These are phyloP conservation scores for Zaprionus davidi DNA, from an alignment of 1,140 invertebrate genomes.

Conservation along the genomic window DNA sequence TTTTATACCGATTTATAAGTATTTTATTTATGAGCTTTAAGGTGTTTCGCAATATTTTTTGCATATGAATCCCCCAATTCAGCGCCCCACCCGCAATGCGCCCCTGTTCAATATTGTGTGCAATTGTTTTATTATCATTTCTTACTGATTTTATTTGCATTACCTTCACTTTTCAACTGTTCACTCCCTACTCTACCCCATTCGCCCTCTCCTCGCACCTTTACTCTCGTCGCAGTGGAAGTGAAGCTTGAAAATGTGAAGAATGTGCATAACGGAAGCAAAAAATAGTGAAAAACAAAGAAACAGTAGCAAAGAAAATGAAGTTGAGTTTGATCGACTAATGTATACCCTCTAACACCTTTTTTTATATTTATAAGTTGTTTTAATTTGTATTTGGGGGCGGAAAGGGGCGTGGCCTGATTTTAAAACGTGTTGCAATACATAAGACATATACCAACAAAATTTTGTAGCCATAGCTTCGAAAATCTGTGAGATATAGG, in stretches of 20 bases:
- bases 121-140: background rate
- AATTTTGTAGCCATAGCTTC: no score
- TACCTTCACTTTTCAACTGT: slow-evolving; percentile 26
- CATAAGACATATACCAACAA: no score
- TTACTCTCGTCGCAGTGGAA: slow-evolving; percentile 2
- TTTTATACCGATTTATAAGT: no score
- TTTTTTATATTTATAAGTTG: no score
- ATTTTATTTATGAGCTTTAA: no score
- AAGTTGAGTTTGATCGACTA: no score
- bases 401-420: no score
- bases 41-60: no score
- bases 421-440: no score
- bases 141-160: slow-evolving; percentile 23
- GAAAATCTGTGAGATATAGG: no score
- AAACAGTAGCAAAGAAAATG: background rate
- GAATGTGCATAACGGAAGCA: slow-evolving; percentile 44
- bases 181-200: background rate
- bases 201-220: background rate
- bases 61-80: background rate
- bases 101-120: background rate
- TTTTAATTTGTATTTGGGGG: no score
- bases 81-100: background rate
- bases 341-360: no score
- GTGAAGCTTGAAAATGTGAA: slow-evolving; percentile 7
- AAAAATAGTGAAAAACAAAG: background rate